Base-by-base conservation (phyloP, 2,113 vertebrate species). In the Cyprichromis sp. region DNA sequence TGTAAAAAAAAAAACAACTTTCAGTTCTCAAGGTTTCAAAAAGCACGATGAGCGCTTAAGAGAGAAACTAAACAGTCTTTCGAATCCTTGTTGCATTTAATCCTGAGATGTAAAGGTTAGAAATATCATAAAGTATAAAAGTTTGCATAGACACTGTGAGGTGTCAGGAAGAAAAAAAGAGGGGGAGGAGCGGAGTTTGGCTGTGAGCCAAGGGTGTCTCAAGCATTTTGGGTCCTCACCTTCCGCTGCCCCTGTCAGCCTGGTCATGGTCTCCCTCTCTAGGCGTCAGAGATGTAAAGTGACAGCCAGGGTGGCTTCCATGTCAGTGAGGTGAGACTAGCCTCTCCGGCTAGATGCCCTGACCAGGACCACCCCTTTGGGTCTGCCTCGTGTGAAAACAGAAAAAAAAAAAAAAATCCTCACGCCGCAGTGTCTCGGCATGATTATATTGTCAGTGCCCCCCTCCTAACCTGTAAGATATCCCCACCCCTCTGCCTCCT, bases 201-300 rank as follows among this genome's bases (percentile, higher is more conserved):
- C 95, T 95, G 88, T 83, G 92, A 96, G 95, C 95, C 94, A 94
- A 93, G 91, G 91, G 91, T 95, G 95, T 96, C 95, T 94, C 80
- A 91, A 94, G 92, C 89, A 86, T 96, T 95, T 92, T 95, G 89
- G 91, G 81, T 96, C 91, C 85, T 96, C 95, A 94, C 92, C 93
- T 95, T 91, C 92, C 8, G 7, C 81, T 85, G 92, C 88, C 88
- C 90, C 93, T 91, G 92, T 95, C 93, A 93, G 93, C 78, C 87
- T 82, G 88, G 55, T 94, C 91, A 83, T 89, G 90, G 88, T 88
- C 85, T 91, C 90, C 89, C 84, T 94, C 92, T 91, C 92, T 52
- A 78, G 93, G 90, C 86, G 84, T 90, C 76, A 26, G 89, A 92
- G 94, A 95, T 94, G 93, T 82, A 94, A 96, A 94, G 94, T 91